Conservation (phyloP, 2,888 invertebrate species). For the Microdon myrmicae region DNA sequence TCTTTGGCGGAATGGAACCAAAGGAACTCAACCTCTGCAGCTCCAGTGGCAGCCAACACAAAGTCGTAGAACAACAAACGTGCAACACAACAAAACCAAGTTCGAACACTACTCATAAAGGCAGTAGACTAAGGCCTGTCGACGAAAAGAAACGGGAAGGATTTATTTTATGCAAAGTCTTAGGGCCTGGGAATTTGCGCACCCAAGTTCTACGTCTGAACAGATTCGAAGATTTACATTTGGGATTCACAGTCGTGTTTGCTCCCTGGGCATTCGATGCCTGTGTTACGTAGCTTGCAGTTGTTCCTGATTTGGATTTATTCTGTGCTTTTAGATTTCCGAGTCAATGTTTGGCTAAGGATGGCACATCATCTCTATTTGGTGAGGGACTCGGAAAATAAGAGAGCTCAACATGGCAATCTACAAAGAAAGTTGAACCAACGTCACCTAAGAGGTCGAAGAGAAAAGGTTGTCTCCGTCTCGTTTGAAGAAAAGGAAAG, state of each 20-base stretch:
- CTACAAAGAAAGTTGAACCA: too few relatives aligned
- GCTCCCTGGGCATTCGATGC: neutral
- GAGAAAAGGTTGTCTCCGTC: too few relatives aligned
- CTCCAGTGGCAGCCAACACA: slow-evolving; percentile 29
- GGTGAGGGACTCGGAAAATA: too few relatives aligned
- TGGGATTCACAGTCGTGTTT: slow-evolving; percentile 22
- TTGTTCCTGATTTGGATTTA: too few relatives aligned
- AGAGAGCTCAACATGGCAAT: too few relatives aligned
- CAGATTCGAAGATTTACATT: slow-evolving; percentile 31
- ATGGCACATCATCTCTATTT: too few relatives aligned
- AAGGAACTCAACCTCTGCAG: slow-evolving; percentile 28
- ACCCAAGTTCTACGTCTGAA: slow-evolving; percentile 40
- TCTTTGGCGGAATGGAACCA: neutral
- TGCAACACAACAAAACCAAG: slow-evolving; percentile 6
- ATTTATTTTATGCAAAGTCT: slow-evolving; percentile 44
- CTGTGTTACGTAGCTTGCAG: slow-evolving; percentile 24
- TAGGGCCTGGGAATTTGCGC: slow-evolving; percentile 40
- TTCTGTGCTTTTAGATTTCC: slow-evolving; percentile 12
- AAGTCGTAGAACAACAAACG: slow-evolving; percentile 6
- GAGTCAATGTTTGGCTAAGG: slow-evolving; percentile 18
- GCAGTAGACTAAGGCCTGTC: too few relatives aligned
- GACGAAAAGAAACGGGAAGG: slow-evolving; percentile 9
- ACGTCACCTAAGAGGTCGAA: too few relatives aligned
- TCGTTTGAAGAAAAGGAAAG: too few relatives aligned
- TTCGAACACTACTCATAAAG: too few relatives aligned